These are phyloP conservation scores for Machimus rusticus DNA, from an alignment of 2,888 invertebrate genomes.

Conservation along the genomic window DNA sequence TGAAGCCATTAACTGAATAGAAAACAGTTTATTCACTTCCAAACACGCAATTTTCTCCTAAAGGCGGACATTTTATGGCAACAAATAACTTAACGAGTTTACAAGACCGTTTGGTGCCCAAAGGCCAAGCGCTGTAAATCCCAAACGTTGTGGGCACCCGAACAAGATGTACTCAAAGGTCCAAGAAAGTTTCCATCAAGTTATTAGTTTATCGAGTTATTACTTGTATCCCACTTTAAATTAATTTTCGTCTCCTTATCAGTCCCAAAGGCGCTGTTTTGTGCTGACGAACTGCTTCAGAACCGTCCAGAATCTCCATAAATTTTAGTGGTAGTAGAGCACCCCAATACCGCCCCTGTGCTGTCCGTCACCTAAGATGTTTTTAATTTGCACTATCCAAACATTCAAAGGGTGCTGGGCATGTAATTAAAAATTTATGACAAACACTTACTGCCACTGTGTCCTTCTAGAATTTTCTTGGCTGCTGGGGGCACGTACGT, in stretches of 20 bases:
- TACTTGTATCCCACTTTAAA: neutral
- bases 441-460: neutral
- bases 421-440: conserved; percentile 20
- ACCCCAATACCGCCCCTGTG: neutral
- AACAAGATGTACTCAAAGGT: neutral
- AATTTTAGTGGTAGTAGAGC: neutral
- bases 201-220: conserved; percentile 15
- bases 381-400: neutral
- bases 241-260: neutral
- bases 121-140: neutral
- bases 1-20: neutral
- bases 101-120: neutral
- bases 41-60: neutral
- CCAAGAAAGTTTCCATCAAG: conserved; percentile 6
- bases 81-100: neutral
- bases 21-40: neutral
- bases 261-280: neutral
- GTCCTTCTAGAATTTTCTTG: neutral
- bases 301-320: neutral
- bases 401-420: neutral
- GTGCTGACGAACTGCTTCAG: conserved; percentile 3
- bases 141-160: neutral
- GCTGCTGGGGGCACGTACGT: neutral
- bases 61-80: neutral
- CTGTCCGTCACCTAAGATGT: neutral